Evolutionary conservation across 2,888 invertebrate genomes (phyloP).

Genomic region (Hirtodrosophila histrioides): DNA sequence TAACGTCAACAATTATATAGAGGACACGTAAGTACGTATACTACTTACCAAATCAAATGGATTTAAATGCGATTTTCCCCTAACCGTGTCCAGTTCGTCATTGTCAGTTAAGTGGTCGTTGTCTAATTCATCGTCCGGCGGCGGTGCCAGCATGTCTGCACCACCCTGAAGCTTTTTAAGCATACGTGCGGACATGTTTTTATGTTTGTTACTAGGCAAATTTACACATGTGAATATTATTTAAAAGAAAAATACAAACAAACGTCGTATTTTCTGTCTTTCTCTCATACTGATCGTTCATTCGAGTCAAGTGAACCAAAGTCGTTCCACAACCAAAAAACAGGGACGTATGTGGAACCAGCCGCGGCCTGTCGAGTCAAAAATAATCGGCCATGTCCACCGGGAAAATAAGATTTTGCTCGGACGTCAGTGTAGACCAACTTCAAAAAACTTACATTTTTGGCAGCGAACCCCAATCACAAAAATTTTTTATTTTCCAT

Average conservation of each 20-base stretch:
- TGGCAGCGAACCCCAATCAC: too few species aligned
- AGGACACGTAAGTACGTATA: background rate
- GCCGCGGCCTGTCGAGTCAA: too few species aligned
- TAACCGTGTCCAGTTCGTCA: conserved; percentile 86
- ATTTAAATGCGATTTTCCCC: conserved; percentile 87
- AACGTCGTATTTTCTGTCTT: conserved; percentile 22
- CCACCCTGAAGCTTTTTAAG: conserved; percentile 88
- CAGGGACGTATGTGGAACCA: too few species aligned
- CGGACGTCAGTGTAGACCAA: too few species aligned
- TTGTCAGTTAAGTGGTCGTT: conserved; percentile 85
- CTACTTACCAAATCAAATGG: conserved; percentile 89
- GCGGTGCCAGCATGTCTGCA: conserved; percentile 84
- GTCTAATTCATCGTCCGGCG: conserved; percentile 82
- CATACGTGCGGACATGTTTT: conserved; percentile 87
- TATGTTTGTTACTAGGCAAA: conserved; percentile 28
- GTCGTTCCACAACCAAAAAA: too few species aligned
- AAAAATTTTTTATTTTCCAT: too few species aligned
- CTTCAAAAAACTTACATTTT: too few species aligned
- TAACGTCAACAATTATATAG: conserved; percentile 1
- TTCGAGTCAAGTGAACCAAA: too few species aligned
- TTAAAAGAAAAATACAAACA: conserved; percentile 40
- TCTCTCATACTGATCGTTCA: too few species aligned
- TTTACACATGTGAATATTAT: conserved; percentile 49
- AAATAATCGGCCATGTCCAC: too few species aligned
- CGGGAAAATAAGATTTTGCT: too few species aligned